Evolutionary conservation across 2,113 vertebrate species (phyloP), one percentile per base, ranked within the genome.

Genomic region (Halcyon malimbica): DNA sequence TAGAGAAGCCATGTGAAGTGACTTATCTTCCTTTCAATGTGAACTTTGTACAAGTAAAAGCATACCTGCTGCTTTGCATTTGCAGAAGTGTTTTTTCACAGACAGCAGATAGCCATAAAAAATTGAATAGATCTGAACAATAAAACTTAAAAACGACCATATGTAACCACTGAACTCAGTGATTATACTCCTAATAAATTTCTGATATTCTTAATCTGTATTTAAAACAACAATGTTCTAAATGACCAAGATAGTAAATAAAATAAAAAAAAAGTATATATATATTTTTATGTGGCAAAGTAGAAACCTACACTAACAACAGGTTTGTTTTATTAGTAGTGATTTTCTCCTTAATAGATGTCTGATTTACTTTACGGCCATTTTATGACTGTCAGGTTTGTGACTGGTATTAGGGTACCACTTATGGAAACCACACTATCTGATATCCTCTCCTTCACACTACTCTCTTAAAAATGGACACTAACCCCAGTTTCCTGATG

Each of bases 61-160:
- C 20, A 48, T 46, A 53, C 73, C 1, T 1, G 16, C 37, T 84
- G n/a, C 23, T 77, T 37, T 90, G 18, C 23, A 62, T 91, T 75
- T 85, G 21, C 25, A 54, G 67, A 81, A 70, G 10, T 59, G 4
- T 83, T 93, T 65, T 70, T 59, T 74, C 37, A 80, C 29, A 42
- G 3, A 25, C 4, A 59, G 12, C 9, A 62, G 13, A 44, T 13
- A 67, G 10, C 2, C 26, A 31, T 78, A 51, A 86, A 83, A 79
- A 37, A 8, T 86, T n/a, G 9, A 50, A 54, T 6, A 68, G 20
- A 62, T 69, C 24, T 51, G 53, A 82, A 54, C 6, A 87, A 53
- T 23, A 37, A 65, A 91, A 39, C 0, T 16, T 44, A 24, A 3
- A 70, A 75, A 20, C 0, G 21, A 71, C 4, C 37, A 26, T 7